A percentile compares a stretch with the other conserved stretches of the same genome.
These are phyloP conservation scores for Sympetrum striolatum DNA, from an alignment of 2,888 invertebrate genomes.

Conservation along the genomic window DNA sequence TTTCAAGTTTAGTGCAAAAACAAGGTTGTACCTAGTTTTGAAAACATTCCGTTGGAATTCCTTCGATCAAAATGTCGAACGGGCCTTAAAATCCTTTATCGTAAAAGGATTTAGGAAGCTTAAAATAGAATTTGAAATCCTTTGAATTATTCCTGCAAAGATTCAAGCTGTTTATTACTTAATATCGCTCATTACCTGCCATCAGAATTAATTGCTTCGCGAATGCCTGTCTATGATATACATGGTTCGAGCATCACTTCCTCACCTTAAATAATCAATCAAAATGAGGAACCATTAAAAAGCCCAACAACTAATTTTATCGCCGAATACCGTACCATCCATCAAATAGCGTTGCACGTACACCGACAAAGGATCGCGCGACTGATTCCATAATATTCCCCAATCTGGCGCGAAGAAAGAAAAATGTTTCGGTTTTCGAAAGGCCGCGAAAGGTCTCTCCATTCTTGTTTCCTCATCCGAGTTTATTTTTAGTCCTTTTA, in stretches of 20 bases:
- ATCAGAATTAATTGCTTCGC: not conserved
- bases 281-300: not conserved
- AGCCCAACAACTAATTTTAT: not conserved
- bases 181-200: not conserved
- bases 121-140: no score
- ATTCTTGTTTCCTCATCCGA: slow-evolving; percentile 8
- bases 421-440: not conserved
- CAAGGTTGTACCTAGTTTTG: no score
- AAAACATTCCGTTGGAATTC: no score
- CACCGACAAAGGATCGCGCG: slow-evolving; percentile 6
- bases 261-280: not conserved
- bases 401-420: not conserved
- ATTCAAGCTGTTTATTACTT: not conserved
- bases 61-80: no score
- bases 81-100: no score
- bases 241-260: not conserved
- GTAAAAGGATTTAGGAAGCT: no score
- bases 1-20: no score
- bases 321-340: not conserved
- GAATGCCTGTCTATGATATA: not conserved
- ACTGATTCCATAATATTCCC: not conserved
- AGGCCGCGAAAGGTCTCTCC: not conserved
- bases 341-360: not conserved
- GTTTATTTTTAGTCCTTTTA: not conserved
- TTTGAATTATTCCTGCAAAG: no score